Percentiles rank a stretch among this genome's conserved stretches.
Conservation (phyloP, 1,140 invertebrate genomes). For the Schlechtendalia chinensis region DNA sequence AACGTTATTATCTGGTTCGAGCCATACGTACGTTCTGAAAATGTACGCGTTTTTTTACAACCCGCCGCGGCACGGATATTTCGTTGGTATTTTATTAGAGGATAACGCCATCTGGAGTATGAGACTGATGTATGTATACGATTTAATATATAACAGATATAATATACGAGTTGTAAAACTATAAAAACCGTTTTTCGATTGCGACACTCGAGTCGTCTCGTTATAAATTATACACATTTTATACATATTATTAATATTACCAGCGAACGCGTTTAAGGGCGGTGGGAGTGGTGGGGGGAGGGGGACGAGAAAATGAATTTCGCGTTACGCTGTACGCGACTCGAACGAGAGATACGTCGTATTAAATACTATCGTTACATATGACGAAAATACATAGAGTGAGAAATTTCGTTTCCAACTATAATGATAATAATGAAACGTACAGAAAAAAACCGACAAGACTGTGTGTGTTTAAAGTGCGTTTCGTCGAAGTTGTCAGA, state of each 20-base stretch:
- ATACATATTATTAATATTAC: neutral
- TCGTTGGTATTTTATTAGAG: neutral
- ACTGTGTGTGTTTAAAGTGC: too few species aligned
- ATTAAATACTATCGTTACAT: neutral
- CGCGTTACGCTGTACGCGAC: neutral
- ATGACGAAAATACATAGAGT: neutral
- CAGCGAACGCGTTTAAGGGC: neutral
- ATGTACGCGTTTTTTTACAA: neutral
- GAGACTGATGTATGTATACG: neutral
- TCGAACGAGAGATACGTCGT: neutral
- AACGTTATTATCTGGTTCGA: neutral
- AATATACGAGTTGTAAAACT: neutral
- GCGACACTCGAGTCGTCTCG: neutral
- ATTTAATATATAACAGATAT: neutral
- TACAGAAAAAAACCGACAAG: too few species aligned
- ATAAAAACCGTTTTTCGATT: constrained; percentile 17
- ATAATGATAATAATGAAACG: too few species aligned
- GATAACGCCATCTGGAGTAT: neutral
- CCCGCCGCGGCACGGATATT: neutral
- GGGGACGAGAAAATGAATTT: neutral
- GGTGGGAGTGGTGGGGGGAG: too few species aligned
- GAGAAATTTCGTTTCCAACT: too few species aligned
- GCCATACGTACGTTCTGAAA: neutral
- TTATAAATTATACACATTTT: neutral
- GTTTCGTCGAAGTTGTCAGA: too few species aligned